phyloP scores from a whole-genome alignment of 1,140 invertebrate species.

The Anoplophora glabripennis region DNA sequence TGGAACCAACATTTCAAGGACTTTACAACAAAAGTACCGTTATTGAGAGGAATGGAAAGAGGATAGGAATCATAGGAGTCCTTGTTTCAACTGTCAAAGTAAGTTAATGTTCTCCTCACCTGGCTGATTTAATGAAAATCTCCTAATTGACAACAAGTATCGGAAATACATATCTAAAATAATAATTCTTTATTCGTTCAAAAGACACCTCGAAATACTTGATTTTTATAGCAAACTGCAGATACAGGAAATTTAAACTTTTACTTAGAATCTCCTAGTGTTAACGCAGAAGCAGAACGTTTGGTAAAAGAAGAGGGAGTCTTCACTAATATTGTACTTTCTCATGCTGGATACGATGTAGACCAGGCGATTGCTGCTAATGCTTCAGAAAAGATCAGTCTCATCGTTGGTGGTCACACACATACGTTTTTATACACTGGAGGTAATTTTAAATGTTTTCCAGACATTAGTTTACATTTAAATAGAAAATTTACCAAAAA shows the following conservation, averaged over 20 bases:
- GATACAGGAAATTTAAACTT: slow-evolving; percentile 50
- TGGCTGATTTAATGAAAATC: too few species aligned
- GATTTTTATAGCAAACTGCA: slow-evolving; percentile 40
- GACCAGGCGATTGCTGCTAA: slow-evolving; percentile 65
- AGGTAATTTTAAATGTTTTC: slow-evolving; percentile 25
- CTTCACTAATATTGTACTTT: slow-evolving; percentile 52
- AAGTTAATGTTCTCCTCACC: too few species aligned
- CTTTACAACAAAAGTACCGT: slow-evolving; percentile 61
- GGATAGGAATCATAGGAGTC: slow-evolving; percentile 81
- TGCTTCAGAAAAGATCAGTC: slow-evolving; percentile 63
- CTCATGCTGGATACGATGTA: slow-evolving; percentile 58
- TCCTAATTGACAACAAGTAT: too few species aligned
- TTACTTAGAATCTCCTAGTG: slow-evolving; percentile 51
- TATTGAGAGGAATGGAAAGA: slow-evolving; percentile 55
- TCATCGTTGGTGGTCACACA: slow-evolving; percentile 86
- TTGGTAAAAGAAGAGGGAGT: slow-evolving; percentile 46
- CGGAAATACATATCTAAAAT: too few species aligned
- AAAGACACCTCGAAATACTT: too few species aligned
- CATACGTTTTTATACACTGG: slow-evolving; percentile 57
- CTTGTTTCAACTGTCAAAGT: slow-evolving; percentile 64
- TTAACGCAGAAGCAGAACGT: slow-evolving; percentile 44
- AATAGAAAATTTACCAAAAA: too few species aligned
- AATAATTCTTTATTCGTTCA: too few species aligned
- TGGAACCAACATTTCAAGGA: slow-evolving; percentile 64
- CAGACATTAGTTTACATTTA: not conserved